Evolutionary conservation across 2,113 vertebrate species (phyloP), one percentile per base, ranked within the genome.

Genomic region (Porphyrio hochstetteri): DNA sequence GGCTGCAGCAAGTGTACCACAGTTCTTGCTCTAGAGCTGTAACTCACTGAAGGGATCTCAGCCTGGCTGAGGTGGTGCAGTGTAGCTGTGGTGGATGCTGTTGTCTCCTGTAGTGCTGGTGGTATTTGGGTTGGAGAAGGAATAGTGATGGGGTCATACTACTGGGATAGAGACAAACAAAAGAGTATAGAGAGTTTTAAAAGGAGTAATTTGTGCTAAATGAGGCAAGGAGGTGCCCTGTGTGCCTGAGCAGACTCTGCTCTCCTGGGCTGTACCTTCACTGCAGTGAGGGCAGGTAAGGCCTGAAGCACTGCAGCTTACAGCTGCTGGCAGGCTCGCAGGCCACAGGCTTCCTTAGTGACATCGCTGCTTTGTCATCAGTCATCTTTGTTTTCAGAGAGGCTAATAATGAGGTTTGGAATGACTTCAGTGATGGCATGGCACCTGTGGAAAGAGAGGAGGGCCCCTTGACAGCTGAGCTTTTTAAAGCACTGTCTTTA

Each of bases 271-370:
- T 78, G 13, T 24, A 24, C 23, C 50, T 65, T n/a, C 5, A 3
- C 55, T 42, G 21, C 31, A 77, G 46, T 11, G 20, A 78, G 42
- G 31, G 74, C 42, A 78, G 24, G 20, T 55, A 13, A 72, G 29
- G n/a, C 42, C 3, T 25, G 7, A 50, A 35, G 7, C 36, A n/a
- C 0, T 0, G 36, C 44, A 53, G 15, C 12, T 25, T 19, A 13
- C 60, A 42, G 38, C 24, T 46, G 44, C 31, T 27, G 50, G 64
- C 67, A 55, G 53, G 19, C 70, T 20, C 61, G 35, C 27, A 59
- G 17, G 12, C 11, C 33, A 16, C 52, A 42, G 38, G 0, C 38
- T 64, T 55, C 42, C 44, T 69, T 40, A 69, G 60, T 20, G 29
- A 14, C 16, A 11, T 21, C 25, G 3, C 16, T 59, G n/a, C 69